Evolutionary conservation across 2,797 vertebrate species (phyloP), one percentile per base, ranked within the genome.

Genomic region (Coregonus ussuriensis): DNA sequence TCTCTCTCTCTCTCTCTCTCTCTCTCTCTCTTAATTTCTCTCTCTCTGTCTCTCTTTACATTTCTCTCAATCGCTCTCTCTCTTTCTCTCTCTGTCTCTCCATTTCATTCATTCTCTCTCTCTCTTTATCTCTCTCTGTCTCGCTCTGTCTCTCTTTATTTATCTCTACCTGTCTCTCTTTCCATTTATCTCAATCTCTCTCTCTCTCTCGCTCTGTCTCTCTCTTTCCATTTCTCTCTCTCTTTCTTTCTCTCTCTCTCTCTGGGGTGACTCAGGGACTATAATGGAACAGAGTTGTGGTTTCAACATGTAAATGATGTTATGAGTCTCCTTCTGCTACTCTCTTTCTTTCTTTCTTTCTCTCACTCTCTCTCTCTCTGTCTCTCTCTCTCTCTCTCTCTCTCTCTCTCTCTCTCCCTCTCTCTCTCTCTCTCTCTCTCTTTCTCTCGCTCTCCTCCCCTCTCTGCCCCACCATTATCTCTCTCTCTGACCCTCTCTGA

Each of bases 271-370:
- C 88, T 85, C 86, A 81, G 83, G 86, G 84, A 88, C 88, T 81
- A 86, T 37, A 73, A 76, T 82, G 78, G 89, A 88, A 89, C 85
- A 89, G 86, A 84, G 78, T 78, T 71, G 73, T 81, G 78, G 78
- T 88, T 85, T 82, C 71, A 84, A 82, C 82, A 85, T 82, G 83
- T 87, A 86, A 85, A 77, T 74, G 78, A 88, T 87, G 78, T 86
- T 83, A 83, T 75, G 81, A 86, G 86, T 78, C 25, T 25, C 25
- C 78, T 72, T 54, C 53, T 73, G 31, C 72, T 35, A n/a, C 54
- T 1, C 62, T 21, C 21, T 21, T 0, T 21, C 21, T 21, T 0
- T 21, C 21, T 21, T 0, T 21, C 21, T 21, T 0, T 21, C 21
- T 21, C 66, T 68, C 7, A 47, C 33, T 35, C 1, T 51, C 53